Conservation (phyloP, 2,888 invertebrate genomes). For the Agonopterix heracliana region DNA sequence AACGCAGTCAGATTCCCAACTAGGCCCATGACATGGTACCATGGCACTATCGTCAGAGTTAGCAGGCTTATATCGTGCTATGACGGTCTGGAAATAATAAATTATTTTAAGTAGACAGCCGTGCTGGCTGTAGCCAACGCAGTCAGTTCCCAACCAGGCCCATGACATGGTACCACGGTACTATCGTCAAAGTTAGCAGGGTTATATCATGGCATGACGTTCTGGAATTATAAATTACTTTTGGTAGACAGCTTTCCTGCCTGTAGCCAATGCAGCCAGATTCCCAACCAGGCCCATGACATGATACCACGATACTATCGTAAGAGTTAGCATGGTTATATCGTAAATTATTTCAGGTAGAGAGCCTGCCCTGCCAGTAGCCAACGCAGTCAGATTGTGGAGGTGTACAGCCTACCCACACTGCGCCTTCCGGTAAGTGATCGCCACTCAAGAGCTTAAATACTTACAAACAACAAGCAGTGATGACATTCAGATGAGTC, state of each 20-base stretch:
- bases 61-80: background rate
- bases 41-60: slow-evolving; percentile 38
- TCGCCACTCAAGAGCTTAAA: background rate
- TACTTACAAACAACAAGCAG: slow-evolving; percentile 38
- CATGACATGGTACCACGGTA: slow-evolving; percentile 57
- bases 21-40: slow-evolving; percentile 56
- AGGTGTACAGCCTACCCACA: too few relatives aligned
- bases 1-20: slow-evolving; percentile 25
- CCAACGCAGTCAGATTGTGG: slow-evolving; percentile 19
- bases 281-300: slow-evolving; percentile 41
- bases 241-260: slow-evolving; percentile 27
- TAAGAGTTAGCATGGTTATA: slow-evolving; percentile 10
- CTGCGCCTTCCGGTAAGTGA: too few relatives aligned
- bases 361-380: slow-evolving; percentile 25
- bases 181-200: too few relatives aligned
- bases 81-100: too few relatives aligned
- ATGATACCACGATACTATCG: slow-evolving; percentile 56
- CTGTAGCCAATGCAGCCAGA: slow-evolving; percentile 20
- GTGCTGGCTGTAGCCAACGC: slow-evolving; percentile 26
- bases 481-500: slow-evolving; percentile 43
- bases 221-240: too few relatives aligned
- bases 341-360: slow-evolving; percentile 28
- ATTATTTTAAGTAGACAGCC: slow-evolving; percentile 31
- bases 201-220: too few relatives aligned
- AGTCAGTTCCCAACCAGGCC: slow-evolving; percentile 34